A percentile compares a stretch with the other conserved stretches of the same genome.
phyloP scores from a whole-genome alignment of 2,797 vertebrate species.

The Octomys mimax region DNA sequence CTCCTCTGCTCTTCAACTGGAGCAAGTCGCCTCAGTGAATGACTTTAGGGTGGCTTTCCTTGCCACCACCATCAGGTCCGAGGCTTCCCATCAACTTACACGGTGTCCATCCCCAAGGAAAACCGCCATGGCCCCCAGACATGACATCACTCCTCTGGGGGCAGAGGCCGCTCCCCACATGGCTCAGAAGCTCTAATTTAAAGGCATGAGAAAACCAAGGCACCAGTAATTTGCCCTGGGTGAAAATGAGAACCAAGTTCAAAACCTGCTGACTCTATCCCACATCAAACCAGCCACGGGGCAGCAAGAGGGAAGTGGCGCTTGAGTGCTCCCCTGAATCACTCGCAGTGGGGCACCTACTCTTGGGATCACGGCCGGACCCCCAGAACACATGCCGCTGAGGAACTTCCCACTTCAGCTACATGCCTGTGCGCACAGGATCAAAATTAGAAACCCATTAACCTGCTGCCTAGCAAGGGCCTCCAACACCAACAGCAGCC shows the following conservation, averaged over 20 bases:
- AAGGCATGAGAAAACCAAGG: conserved; percentile 27
- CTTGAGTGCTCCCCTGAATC: not conserved
- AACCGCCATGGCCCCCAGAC: not conserved
- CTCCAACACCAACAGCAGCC: not conserved
- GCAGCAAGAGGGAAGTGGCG: not conserved
- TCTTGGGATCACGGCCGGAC: accelerated
- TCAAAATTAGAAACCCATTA: not conserved
- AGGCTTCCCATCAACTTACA: not conserved
- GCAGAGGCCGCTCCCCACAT: not conserved
- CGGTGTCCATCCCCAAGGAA: not conserved
- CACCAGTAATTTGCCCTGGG: not conserved
- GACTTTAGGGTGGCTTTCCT: not conserved
- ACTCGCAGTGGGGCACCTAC: not conserved
- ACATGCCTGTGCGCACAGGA: not conserved
- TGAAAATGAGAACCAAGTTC: conserved; percentile 40
- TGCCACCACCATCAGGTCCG: not conserved
- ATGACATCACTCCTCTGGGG: conserved; percentile 14
- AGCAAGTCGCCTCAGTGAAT: not conserved
- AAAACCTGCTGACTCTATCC: not conserved
- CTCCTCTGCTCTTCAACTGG: not conserved
- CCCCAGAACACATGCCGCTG: not conserved
- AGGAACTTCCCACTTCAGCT: not conserved
- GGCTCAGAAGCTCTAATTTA: conserved; percentile 48
- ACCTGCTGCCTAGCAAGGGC: not conserved
- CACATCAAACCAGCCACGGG: not conserved